Evolutionary conservation across 2,888 invertebrate genomes (phyloP), one percentile per base, ranked within the genome.

Genomic region (Nephrocerus scutellatus): DNA sequence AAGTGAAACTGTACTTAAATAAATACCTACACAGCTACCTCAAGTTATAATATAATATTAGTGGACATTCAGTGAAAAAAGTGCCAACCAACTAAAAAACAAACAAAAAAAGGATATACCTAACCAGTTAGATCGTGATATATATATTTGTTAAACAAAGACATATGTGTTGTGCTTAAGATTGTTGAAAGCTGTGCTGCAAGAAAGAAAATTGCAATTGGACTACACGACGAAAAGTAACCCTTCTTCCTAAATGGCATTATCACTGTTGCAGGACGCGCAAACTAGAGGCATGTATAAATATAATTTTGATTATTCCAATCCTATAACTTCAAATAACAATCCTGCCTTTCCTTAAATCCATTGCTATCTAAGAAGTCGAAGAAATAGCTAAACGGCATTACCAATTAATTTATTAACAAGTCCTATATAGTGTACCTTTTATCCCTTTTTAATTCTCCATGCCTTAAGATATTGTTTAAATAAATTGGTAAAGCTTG

Each of bases 211-310:
- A n/a, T n/a, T n/a, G n/a, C n/a, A n/a, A n/a, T n/a, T n/a, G n/a
- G n/a, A n/a, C 22, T 22, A 22, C 22, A 10, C 8, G 22, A 12
- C 7, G 7, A 12, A 28, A 28, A 7, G 6, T 28, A 9, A 14
- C 12, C 15, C 18, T 16, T 18, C 30, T 8, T 19, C 20, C 9
- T 43, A 43, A 38, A 68, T 68, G 66, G 66, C 66, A 36, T 60
- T 68, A 41, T 68, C 67, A 38, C 44, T 68, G 56, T 49, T 68
- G 21, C 67, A 68, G 55, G 67, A 68, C 57, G 67, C 67, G 25
- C 67, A 68, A 53, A 64, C 62, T 50, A 59, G 68, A 61, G 63
- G 63, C 63, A 60, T 56, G 60, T 56, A 50, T 12, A 16, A 13
- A 20, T 14, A 3, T 16, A 19, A 5, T n/a, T n/a, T n/a, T n/a